These are phyloP conservation scores for Syngnathus scovelli DNA, from an alignment of 2,113 vertebrate species.

Conservation along the genomic window DNA sequence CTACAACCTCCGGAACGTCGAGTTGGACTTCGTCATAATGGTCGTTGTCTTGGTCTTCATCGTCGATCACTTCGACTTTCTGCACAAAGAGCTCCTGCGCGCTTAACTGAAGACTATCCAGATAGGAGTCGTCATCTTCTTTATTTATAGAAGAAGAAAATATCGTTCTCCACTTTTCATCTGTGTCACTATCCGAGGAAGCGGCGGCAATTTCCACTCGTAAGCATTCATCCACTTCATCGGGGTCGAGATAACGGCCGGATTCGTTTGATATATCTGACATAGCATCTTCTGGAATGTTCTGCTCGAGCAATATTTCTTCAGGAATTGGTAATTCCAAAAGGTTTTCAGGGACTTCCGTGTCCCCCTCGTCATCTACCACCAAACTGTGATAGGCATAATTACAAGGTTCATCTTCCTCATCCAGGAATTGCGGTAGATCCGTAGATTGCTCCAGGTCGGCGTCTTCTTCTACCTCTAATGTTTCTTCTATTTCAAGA, in stretches of 20 bases:
- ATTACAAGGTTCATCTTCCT: slow-evolving; percentile 15
- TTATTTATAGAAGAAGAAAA: slow-evolving; percentile 77
- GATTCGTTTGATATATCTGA: slow-evolving; percentile 69
- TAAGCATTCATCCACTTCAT: slow-evolving; percentile 65
- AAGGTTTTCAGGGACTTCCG: slow-evolving; percentile 25
- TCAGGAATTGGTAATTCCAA: slow-evolving; percentile 37
- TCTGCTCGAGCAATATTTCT: slow-evolving; percentile 56
- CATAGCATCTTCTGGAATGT: slow-evolving; percentile 61
- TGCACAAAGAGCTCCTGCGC: slow-evolving; percentile 74
- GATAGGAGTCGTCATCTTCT: slow-evolving; percentile 74
- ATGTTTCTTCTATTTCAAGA: not conserved
- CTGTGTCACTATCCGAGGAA: slow-evolving; percentile 66
- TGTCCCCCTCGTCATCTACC: slow-evolving; percentile 17
- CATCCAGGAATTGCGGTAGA: not conserved
- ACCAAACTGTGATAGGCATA: slow-evolving; percentile 32
- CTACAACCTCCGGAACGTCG: slow-evolving; percentile 50
- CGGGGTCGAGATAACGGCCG: slow-evolving; percentile 53
- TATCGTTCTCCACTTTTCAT: slow-evolving; percentile 75
- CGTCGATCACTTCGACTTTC: slow-evolving; percentile 54
- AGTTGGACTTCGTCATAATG: slow-evolving; percentile 34
- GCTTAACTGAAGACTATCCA: slow-evolving; percentile 70
- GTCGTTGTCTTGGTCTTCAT: slow-evolving; percentile 28
- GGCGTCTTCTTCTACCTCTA: not conserved
- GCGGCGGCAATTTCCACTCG: slow-evolving; percentile 63
- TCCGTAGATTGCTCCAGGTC: not conserved